Base-by-base conservation (phyloP, 2,113 vertebrate genomes). In the Gracilinanus agilis region DNA sequence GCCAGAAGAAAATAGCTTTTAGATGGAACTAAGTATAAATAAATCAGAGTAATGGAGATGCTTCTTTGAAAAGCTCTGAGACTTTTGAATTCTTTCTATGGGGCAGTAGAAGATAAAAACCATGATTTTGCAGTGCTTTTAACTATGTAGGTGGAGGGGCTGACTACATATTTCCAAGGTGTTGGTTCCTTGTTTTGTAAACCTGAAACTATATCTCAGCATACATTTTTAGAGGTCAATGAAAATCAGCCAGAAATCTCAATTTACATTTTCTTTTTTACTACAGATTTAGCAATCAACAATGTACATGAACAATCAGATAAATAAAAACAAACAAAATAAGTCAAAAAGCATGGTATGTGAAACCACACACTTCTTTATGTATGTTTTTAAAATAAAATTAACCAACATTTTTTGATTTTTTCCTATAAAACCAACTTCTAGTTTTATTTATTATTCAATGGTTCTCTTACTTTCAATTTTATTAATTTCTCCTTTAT, bases 131-230 rank as follows among this genome's bases (percentile, higher is more conserved):
- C 58, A 44, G 53, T 44, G 21, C 83, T 58, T 53, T 44, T 93
- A 53, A 54, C 89, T 53, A 9, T 92, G 19, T 83, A 67, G 19
- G 67, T 83, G 67, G n/a, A 83, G n/a, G 67, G 67, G 0, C 55
- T 94, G 90, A 40, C 53, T 94, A 83, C 12, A 44, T 53, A 49
- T 88, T 94, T 93, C 91, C 24, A 49, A 53, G 88, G 53, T 53
- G 90, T 88, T 58, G n/a, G 88, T 49, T 75, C 54, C 91, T 54
- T 96, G 56, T 61, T 44, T 89, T 89, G 83, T 91, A 93, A 58
- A 34, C 44, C 27, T 95, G 90, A 54, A 90, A 61, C 58, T 88
- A 44, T 53, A 92, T 92, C 58, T 49, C 1, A 93, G 58, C 55
- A 58, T 88, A 92, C 67, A 21, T 49, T 53, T 24, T 54, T 21